phyloP scores from a whole-genome alignment of 2,113 vertebrate genomes.

The Oenanthe melanoleuca region DNA sequence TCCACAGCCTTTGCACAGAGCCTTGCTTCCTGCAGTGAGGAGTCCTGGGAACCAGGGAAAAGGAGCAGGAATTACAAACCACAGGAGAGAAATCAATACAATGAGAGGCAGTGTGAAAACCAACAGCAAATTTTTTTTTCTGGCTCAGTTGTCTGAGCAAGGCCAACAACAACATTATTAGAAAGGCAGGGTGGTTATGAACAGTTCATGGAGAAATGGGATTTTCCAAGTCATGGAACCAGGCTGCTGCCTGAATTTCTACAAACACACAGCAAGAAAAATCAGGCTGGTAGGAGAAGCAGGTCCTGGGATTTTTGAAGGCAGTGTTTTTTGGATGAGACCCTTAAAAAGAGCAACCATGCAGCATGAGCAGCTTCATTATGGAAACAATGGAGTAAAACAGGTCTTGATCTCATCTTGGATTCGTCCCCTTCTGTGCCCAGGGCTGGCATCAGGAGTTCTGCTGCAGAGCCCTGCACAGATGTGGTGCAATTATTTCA shows the following conservation, averaged over 20 bases:
- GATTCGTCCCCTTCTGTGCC: background rate
- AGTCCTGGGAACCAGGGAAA: background rate
- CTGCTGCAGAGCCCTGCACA: background rate
- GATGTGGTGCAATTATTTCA: constrained; percentile 43
- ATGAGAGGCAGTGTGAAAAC: background rate
- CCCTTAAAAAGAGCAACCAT: background rate
- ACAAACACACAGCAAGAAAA: background rate
- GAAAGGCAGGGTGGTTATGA: background rate
- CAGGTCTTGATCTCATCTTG: background rate
- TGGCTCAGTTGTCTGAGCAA: background rate
- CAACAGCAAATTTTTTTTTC: background rate
- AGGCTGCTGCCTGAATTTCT: background rate
- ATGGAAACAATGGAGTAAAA: background rate
- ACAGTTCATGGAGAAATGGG: background rate
- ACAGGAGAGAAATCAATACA: background rate
- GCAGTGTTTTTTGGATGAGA: background rate
- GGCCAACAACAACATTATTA: background rate
- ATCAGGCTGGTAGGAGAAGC: background rate
- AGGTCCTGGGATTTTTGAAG: background rate
- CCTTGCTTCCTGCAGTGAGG: background rate
- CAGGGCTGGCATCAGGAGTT: background rate
- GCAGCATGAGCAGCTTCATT: background rate
- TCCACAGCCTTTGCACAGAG: background rate
- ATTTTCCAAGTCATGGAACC: background rate
- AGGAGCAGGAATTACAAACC: background rate